Conservation (phyloP, 2,113 vertebrate species). For the Ptilonorhynchus violaceus region DNA sequence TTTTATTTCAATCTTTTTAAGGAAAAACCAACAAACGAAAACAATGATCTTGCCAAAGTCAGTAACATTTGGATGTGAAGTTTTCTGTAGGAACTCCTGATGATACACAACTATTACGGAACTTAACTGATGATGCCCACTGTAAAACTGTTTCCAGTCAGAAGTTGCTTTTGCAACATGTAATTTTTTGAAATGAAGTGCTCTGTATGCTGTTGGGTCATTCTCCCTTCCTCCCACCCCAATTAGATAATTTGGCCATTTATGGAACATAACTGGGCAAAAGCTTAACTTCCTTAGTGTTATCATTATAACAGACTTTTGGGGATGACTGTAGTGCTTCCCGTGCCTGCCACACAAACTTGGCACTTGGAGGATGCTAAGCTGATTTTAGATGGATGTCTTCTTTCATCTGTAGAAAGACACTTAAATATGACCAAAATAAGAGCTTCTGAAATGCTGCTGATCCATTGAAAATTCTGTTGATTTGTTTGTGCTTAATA, state of each 20-base stretch:
- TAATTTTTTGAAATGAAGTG: neutral
- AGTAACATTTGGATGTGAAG: neutral
- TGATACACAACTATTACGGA: neutral
- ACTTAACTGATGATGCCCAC: neutral
- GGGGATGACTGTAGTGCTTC: neutral
- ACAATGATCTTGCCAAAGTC: neutral
- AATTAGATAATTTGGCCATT: neutral
- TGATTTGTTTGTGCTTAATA: neutral
- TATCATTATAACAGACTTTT: neutral
- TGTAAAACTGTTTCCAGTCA: neutral
- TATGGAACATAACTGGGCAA: neutral
- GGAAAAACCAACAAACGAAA: neutral
- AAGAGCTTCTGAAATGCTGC: neutral
- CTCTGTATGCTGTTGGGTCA: neutral
- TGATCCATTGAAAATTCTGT: neutral
- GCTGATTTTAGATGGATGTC: neutral
- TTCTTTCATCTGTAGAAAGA: neutral
- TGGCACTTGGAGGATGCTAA: neutral
- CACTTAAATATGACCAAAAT: neutral
- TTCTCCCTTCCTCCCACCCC: neutral
- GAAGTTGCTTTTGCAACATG: neutral
- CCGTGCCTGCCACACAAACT: neutral
- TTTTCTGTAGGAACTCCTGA: neutral
- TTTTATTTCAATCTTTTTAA: neutral
- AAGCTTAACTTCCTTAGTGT: neutral